phyloP scores from a whole-genome alignment of 1,140 invertebrate species.

The Ips typographus region DNA sequence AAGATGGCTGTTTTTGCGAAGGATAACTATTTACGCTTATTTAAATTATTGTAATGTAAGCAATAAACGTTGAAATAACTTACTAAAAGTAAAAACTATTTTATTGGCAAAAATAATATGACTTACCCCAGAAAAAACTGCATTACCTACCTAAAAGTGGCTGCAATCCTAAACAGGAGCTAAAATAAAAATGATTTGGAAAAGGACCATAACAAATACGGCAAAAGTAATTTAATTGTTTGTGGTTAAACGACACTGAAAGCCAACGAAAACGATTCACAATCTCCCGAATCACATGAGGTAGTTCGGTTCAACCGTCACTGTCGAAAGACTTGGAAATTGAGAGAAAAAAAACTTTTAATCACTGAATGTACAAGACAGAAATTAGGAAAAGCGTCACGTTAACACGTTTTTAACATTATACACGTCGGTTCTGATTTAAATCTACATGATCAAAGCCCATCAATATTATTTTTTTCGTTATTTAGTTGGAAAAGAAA shows the following conservation, averaged over 20 bases:
- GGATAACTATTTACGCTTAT: slow-evolving; percentile 48
- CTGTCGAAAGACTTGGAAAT: neutral
- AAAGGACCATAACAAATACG: neutral
- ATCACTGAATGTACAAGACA: neutral
- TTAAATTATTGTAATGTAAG: neutral
- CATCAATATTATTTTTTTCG: slow-evolving; percentile 11
- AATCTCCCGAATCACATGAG: neutral
- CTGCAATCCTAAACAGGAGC: too few species aligned
- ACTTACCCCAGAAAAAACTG: too few species aligned
- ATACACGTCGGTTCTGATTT: neutral
- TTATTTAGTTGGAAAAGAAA: neutral
- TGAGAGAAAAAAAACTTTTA: neutral
- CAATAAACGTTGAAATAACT: too few species aligned
- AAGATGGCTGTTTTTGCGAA: slow-evolving; percentile 70
- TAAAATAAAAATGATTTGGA: too few species aligned
- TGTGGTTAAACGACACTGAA: neutral
- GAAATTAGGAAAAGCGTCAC: neutral
- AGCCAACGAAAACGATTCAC: neutral
- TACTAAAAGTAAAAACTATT: too few species aligned
- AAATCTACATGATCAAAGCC: slow-evolving; percentile 15
- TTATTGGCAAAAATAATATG: too few species aligned
- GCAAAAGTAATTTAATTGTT: slow-evolving; percentile 1
- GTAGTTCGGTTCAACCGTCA: slow-evolving; percentile 16
- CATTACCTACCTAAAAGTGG: too few species aligned
- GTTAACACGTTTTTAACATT: slow-evolving; percentile 4